Evolutionary conservation across 2,888 invertebrate species (phyloP).

Genomic region (Linnaemya tessellans): DNA sequence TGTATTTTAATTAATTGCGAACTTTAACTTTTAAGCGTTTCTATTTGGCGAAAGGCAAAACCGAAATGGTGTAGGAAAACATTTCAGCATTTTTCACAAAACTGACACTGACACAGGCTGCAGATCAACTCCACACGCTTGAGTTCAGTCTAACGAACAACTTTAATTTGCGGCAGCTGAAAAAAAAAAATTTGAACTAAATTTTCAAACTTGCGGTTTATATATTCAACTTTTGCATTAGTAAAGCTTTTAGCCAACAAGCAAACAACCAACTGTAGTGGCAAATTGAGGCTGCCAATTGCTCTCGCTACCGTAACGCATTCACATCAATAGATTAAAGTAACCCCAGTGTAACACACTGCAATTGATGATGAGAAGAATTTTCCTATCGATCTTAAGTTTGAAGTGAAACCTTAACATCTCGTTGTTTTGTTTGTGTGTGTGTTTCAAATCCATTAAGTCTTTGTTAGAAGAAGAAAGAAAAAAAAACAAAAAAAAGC

Average conservation of each 20-base stretch:
- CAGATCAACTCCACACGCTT: too few relatives aligned
- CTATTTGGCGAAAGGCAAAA: too few relatives aligned
- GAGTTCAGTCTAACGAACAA: too few relatives aligned
- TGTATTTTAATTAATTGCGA: too few relatives aligned
- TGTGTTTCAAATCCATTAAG: conserved; percentile 57
- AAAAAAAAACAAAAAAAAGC: not conserved
- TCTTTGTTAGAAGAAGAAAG: conserved; percentile 41
- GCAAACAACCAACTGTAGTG: not conserved
- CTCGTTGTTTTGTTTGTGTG: conserved; percentile 7
- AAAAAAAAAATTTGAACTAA: too few relatives aligned
- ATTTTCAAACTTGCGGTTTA: too few relatives aligned
- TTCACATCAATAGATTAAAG: conserved; percentile 29
- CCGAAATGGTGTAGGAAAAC: too few relatives aligned
- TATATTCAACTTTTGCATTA: not conserved
- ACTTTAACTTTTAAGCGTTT: too few relatives aligned
- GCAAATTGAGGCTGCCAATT: not conserved
- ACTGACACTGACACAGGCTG: too few relatives aligned
- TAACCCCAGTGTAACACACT: not conserved
- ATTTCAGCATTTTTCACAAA: too few relatives aligned
- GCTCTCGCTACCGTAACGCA: conserved; percentile 9
- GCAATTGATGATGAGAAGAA: conserved; percentile 40
- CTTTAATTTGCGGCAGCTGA: too few relatives aligned
- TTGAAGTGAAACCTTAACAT: conserved; percentile 49
- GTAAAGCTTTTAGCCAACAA: not conserved
- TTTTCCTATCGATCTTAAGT: conserved; percentile 37